Base-by-base conservation (phyloP, 2,888 invertebrate genomes). In the Phyllotreta cruciferae region DNA sequence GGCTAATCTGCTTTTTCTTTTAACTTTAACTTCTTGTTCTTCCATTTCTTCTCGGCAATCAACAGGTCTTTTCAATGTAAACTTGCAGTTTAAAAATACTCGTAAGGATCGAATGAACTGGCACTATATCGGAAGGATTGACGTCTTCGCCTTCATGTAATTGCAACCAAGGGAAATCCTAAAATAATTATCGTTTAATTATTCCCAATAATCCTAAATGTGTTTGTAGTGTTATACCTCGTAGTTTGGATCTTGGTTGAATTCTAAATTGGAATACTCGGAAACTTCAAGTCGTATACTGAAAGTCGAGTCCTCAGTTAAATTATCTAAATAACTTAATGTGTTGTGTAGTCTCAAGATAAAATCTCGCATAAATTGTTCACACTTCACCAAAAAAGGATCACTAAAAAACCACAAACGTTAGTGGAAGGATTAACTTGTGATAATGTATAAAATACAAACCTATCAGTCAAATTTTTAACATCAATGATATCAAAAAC, bases 291-390 rank as follows among this genome's bases (percentile, higher is more conserved):
- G 77, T 63, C 84, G 82, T 62, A 90, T 84, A n/a, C 82, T 81
- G 75, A 90, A 90, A 68, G 85, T 85, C 54, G 83, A 77, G 64
- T 86, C 83, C 53, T 84, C 82, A 5, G 87, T 84, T 50, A 86
- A 71, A 58, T 82, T 76, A 55, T 82, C 79, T 38, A 87, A 81
- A 67, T 83, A 84, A 37, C 80, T 75, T 60, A 80, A 79, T 24
- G 83, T 74, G 60, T 83, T 82, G 0, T 86, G 80, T 49, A 90
- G 73, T 71, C 85, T 86, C 35, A 90, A 77, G 66, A 85, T 87
- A 74, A 88, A 85, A 6, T 85, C 83, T 58, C 88, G 82, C 60
- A 90, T 79, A 69, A 83, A 83, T 75, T 87, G 85, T 74, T 90
- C 89, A 3, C 84, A 80, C 71, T 86, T 83, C 10, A 88, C 77